Evolutionary conservation across 2,797 vertebrate genomes (phyloP), one percentile per base, ranked within the genome.

Genomic region (Tiaroga cobitis): DNA sequence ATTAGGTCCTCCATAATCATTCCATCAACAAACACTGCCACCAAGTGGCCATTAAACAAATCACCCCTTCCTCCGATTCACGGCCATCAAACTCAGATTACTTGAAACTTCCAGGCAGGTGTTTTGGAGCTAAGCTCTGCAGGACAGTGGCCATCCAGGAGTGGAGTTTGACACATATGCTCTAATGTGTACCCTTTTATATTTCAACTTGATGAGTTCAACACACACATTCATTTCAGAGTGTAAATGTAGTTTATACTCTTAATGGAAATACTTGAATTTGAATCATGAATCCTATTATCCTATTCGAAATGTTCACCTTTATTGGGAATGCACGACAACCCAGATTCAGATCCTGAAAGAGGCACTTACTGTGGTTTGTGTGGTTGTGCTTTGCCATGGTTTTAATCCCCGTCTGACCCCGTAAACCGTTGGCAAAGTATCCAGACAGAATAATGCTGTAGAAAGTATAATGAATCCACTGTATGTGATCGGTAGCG

Each of bases 381-480:
- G 77, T 43, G 56, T 29, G 37, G n/a, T 43, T 80, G 24, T 11
- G 19, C 34, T 54, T 77, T 39, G 56, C 9, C 39, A 43, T 77
- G 51, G 11, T 6, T 82, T 59, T 61, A 72, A 59, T 72, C 49
- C 34, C 10, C 4, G 68, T 59, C 80, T 81, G 80, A 59, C 68
- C 67, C 68, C 3, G 11, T 15, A 26, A 74, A 75, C 56, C 24
- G 37, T 49, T 76, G 59, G 37, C 68, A 63, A 74, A 82, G 41
- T 39, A 65, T 83, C 56, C n/a, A 65, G 70, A 49, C 81, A 49
- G 26, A 18, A 82, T 82, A 32, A 73, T 75, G 70, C 15, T 9
- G 26, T 74, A 18, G 26, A 69, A 67, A 34, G 19, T 49, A 19
- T 46, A 49, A 41, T 59, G 51, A 72, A 54, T 81, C 68, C 24